These are phyloP conservation scores for Anastatus disparis DNA, from an alignment of 1,140 invertebrate species.

Conservation along the genomic window DNA sequence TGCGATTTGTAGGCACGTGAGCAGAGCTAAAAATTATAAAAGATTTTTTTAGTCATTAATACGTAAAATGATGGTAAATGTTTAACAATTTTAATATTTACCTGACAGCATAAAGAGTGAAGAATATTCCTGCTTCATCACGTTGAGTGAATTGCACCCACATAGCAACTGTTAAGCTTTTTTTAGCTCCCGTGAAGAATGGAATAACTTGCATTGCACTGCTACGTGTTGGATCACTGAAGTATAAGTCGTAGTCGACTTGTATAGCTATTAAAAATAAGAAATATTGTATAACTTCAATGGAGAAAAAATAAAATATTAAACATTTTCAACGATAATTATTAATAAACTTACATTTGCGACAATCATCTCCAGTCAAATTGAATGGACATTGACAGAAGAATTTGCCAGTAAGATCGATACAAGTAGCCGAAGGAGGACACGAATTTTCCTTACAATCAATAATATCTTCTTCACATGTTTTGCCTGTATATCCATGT, in stretches of 20 bases:
- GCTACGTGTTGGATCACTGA: constrained; percentile 88
- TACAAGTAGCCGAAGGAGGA: constrained; percentile 91
- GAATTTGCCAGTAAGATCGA: constrained; percentile 91
- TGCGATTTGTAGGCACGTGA: constrained; percentile 81
- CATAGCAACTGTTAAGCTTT: constrained; percentile 88
- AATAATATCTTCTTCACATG: constrained; percentile 92
- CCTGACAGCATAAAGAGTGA: constrained; percentile 89
- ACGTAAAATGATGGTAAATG: too few species aligned
- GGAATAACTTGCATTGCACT: constrained; percentile 91
- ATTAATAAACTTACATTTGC: constrained; percentile 80
- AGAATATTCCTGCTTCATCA: constrained; percentile 92
- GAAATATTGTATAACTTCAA: not conserved
- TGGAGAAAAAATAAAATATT: too few species aligned
- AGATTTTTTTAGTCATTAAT: too few species aligned
- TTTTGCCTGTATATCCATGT: constrained; percentile 83
- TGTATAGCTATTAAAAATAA: constrained; percentile 80
- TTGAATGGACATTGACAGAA: constrained; percentile 97
- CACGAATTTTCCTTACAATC: constrained; percentile 95
- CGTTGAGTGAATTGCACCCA: constrained; percentile 95
- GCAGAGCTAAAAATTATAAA: constrained; percentile 70
- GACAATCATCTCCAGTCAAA: constrained; percentile 93
- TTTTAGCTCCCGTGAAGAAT: constrained; percentile 80
- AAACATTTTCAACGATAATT: too few species aligned
- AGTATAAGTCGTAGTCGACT: constrained; percentile 95
- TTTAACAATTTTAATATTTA: constrained; percentile 60